Base-by-base conservation (phyloP, 2,113 vertebrate species). In the Rhinoderma darwinii region DNA sequence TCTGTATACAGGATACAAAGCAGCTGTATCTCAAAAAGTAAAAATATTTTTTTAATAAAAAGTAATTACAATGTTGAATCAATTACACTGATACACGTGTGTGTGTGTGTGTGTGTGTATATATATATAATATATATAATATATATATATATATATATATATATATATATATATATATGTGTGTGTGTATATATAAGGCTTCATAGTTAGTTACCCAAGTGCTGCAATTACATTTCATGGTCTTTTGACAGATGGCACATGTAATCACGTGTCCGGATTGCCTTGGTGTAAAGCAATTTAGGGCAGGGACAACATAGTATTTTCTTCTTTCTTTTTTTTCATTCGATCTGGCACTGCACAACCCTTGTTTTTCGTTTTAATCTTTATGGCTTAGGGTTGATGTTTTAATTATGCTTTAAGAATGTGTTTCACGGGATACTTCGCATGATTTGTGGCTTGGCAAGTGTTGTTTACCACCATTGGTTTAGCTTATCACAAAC, bases 171-270 rank as follows among this genome's bases (percentile, higher is more conserved):
- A n/a, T n/a, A n/a, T n/a, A n/a, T n/a, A n/a, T n/a, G n/a, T n/a
- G n/a, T n/a, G n/a, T 39, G 70, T 73, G 9, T 35, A 39, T 41
- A 11, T 73, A 18, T 73, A 73, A 15, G 20, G 37, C 6, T 77
- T 41, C n/a, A 77, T 77, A 14, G 14, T 18, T 44, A 47, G 32
- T 70, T 37, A 27, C 59, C 30, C 18, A 35, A 50, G 27, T 68
- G 41, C 20, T 22, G 6, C 41, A 83, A 41, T 83, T 83, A 22
- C 32, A 47, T 70, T 70, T 83, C 43, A 44, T 83, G 59, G 32
- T 68, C 41, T 51, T 83, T 43, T 68, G 81, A 70, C 59, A 83
- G 59, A 50, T 83, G 41, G 14, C 50, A 51, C 61, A 50, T 70
- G 39, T 47, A 35, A 66, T 70, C 35, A 15, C 70, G 20, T 30